Percentiles rank a stretch among this genome's conserved stretches.
These are phyloP conservation scores for Galleria mellonella DNA, from an alignment of 1,140 invertebrate species.

Conservation along the genomic window DNA sequence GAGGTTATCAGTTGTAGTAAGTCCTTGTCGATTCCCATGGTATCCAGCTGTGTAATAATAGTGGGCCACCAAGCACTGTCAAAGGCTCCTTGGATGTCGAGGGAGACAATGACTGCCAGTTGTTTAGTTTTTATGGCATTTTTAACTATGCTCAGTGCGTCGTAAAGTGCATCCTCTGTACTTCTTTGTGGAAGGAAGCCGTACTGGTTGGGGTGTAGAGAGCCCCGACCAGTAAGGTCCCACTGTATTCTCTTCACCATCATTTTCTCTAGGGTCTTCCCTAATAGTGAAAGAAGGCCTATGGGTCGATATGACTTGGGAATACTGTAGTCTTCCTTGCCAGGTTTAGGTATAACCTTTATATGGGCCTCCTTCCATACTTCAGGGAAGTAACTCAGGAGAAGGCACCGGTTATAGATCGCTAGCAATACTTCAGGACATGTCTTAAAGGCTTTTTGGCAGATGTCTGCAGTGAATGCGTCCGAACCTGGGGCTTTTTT, in stretches of 20 bases:
- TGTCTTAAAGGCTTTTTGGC: background rate
- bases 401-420: background rate
- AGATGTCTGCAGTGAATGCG: conserved; percentile 5
- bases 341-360: background rate
- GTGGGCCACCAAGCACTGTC: conserved; percentile 6
- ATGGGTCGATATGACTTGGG: background rate
- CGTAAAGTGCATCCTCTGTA: background rate
- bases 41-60: background rate
- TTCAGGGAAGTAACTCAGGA: background rate
- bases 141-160: background rate
- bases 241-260: background rate
- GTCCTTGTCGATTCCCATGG: background rate
- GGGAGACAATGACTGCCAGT: background rate
- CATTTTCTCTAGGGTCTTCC: background rate
- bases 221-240: background rate
- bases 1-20: background rate
- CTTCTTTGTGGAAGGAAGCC: background rate
- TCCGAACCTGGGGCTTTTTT: conserved; percentile 7
- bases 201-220: background rate
- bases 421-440: background rate
- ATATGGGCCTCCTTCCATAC: conserved; percentile 1
- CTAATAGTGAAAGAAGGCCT: background rate
- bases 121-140: background rate
- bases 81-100: conserved; percentile 12
- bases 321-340: background rate